Evolutionary conservation across 1,140 invertebrate species (phyloP).

Genomic region (Tetramorium simillimum): DNA sequence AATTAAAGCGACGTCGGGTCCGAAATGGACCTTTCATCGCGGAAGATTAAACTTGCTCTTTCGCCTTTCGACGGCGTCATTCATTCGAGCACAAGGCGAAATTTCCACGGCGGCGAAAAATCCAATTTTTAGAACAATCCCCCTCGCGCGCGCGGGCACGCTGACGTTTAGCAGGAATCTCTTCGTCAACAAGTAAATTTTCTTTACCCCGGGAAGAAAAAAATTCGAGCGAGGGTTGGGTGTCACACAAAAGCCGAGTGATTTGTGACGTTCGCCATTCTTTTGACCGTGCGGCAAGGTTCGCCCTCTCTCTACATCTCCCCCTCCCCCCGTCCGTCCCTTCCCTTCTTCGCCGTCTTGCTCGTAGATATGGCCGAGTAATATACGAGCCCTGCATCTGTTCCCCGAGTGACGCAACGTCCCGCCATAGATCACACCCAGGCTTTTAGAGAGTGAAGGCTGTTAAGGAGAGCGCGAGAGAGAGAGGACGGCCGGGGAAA

Average conservation of each 20-base stretch:
- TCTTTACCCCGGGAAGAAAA: constrained; percentile 63
- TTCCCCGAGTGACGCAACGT: constrained; percentile 85
- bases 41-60: constrained; percentile 35
- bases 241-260: constrained; percentile 82
- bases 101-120: constrained; percentile 38
- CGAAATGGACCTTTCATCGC: constrained; percentile 34
- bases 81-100: not conserved
- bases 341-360: constrained; percentile 66
- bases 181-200: constrained; percentile 69
- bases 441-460: constrained; percentile 84
- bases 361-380: constrained; percentile 82
- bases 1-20: constrained; percentile 34
- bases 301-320: constrained; percentile 53
- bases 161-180: constrained; percentile 45
- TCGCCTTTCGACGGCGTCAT: constrained; percentile 15
- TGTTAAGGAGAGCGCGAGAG: constrained; percentile 80
- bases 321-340: constrained; percentile 46
- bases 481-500: constrained; percentile 66
- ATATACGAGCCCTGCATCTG: constrained; percentile 86
- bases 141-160: not conserved
- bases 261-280: constrained; percentile 84
- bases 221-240: constrained; percentile 69
- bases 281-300: constrained; percentile 74
- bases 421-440: constrained; percentile 84
- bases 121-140: constrained; percentile 52